Percentiles rank a stretch among this genome's conserved stretches.
Evolutionary conservation across 2,113 vertebrate species (phyloP).

Genomic region (Okapia johnstoni): DNA sequence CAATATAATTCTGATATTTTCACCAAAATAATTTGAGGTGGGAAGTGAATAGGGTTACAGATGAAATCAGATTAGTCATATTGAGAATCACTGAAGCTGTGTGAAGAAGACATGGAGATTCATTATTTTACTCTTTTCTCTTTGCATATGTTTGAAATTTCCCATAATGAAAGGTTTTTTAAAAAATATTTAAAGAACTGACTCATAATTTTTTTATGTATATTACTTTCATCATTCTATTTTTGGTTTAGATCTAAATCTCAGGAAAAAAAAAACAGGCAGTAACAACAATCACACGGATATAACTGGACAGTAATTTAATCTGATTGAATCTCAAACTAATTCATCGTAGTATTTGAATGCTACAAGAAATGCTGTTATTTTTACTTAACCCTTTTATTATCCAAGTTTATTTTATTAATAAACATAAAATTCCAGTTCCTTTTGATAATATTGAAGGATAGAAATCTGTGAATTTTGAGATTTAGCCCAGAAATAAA

Average conservation of each 20-base stretch:
- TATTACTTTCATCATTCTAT: not conserved
- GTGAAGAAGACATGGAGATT: not conserved
- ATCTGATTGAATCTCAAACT: not conserved
- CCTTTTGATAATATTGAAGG: not conserved
- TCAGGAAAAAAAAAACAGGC: not conserved
- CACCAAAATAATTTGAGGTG: not conserved
- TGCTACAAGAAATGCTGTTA: not conserved
- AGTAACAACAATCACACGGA: not conserved
- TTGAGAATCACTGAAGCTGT: not conserved
- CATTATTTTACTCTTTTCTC: not conserved
- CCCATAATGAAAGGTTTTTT: not conserved
- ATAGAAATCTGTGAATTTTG: not conserved
- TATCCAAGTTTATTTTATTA: not conserved
- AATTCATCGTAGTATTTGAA: not conserved
- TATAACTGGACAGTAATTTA: not conserved
- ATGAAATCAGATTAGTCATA: not conserved
- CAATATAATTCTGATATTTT: not conserved
- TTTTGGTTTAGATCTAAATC: constrained; percentile 7
- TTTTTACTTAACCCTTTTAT: not conserved
- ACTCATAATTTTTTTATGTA: not conserved
- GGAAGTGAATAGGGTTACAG: not conserved
- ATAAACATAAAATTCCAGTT: not conserved
- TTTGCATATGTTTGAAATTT: not conserved
- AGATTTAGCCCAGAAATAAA: not conserved
- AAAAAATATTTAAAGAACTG: not conserved